Conservation (phyloP, 35 echinoderm and acorn worm genomes). For the Anneissia japonica region DNA sequence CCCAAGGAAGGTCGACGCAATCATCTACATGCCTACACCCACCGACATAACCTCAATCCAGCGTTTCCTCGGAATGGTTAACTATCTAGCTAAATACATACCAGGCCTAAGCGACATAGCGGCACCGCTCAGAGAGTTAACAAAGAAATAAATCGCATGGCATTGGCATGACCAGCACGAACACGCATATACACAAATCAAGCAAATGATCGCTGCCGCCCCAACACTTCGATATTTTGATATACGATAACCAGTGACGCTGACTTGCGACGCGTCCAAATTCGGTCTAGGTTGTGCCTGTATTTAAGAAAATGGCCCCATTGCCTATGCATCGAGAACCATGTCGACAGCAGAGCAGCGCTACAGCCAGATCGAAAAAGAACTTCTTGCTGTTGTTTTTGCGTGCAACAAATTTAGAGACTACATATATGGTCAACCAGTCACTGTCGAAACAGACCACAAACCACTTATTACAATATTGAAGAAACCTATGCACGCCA, state of each 20-base stretch:
- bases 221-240: neutral
- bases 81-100: neutral
- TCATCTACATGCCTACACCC: conserved; percentile 48
- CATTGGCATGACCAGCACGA: neutral
- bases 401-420: conserved; percentile 18
- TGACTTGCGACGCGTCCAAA: neutral
- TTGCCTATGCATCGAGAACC: neutral
- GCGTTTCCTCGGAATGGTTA: neutral
- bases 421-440: conserved; percentile 15
- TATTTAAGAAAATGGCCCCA: neutral
- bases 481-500: neutral
- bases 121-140: neutral
- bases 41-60: neutral
- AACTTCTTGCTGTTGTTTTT: neutral
- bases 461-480: conserved; percentile 28
- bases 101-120: neutral
- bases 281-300: neutral
- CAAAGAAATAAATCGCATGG: too few relatives aligned
- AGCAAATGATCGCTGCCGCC: neutral
- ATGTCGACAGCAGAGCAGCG: neutral
- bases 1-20: conserved; percentile 38
- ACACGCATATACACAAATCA: neutral
- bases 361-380: conserved; percentile 15
- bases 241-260: neutral
- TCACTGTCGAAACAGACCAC: conserved; percentile 35